Percentiles rank a stretch among this genome's conserved stretches.
Conservation (phyloP, 2,797 vertebrate species). For the Coccyzus lansbergi region DNA sequence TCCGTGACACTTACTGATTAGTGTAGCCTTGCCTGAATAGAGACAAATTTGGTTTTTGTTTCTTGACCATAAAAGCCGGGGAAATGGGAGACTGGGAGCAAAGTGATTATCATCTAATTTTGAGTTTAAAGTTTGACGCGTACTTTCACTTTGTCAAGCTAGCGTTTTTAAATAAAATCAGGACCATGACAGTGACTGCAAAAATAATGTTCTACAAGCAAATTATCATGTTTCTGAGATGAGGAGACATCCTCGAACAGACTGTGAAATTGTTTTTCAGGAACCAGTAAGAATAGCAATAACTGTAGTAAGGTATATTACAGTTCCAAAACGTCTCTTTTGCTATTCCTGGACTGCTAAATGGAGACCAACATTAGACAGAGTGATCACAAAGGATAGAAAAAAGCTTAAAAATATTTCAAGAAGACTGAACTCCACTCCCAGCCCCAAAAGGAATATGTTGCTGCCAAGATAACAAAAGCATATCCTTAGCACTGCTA, state of each 20-base stretch:
- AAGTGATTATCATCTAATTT: neutral
- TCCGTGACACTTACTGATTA: neutral
- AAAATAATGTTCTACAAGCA: neutral
- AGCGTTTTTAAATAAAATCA: neutral
- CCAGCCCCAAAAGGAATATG: neutral
- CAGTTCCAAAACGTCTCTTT: neutral
- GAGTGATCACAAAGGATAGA: rapidly evolving
- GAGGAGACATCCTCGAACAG: neutral
- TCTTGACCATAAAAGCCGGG: neutral
- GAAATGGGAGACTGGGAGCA: neutral
- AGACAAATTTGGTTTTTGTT: neutral
- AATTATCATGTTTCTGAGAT: neutral
- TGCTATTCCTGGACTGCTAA: neutral
- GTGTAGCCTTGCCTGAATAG: neutral
- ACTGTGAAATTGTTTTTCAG: neutral
- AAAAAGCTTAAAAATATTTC: neutral
- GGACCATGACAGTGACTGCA: neutral
- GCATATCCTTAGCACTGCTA: neutral
- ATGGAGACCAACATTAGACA: neutral
- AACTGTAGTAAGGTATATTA: neutral
- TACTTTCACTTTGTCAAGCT: neutral
- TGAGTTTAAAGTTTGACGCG: neutral
- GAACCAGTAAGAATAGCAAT: neutral
- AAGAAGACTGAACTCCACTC: neutral
- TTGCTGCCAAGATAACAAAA: neutral